Evolutionary conservation across 2,797 vertebrate species (phyloP), one percentile per base, ranked within the genome.

Genomic region (Sebastes umbrosus): DNA sequence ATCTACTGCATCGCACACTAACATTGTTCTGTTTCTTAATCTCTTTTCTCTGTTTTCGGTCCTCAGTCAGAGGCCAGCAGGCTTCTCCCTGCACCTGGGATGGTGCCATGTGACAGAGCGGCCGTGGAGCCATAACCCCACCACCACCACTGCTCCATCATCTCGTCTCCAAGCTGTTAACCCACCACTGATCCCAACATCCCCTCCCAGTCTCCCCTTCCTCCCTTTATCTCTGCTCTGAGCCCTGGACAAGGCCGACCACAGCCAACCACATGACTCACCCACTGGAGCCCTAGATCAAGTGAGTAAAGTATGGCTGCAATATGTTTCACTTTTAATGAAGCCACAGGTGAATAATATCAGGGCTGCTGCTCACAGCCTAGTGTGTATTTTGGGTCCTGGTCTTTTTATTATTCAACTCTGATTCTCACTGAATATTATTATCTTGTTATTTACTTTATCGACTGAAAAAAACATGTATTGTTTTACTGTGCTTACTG

Each of bases 211-310:
- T 6, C 69, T 57, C 67, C 69, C 52, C 31, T 58, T n/a, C 75
- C 46, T 75, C 73, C 73, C 71, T 64, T 69, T 67, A 73, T 75
- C 84, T 79, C 76, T 73, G 82, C 77, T 84, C 86, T 73, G 86
- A 85, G 91, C 86, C 90, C 85, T 84, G 89, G 86, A 89, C 80
- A 58, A 91, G 90, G 87, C 90, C 90, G 9, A 84, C 88, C 79
- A 88, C 82, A 89, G 90, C 92, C 84, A 69, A 88, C 94, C 94
- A 90, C 94, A 96, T 96, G 95, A 94, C 84, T 93, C 87, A 75
- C 79, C 80, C 58, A 83, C 90, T 87, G 88, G 85, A 94, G 86
- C 90, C 91, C 77, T 95, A 94, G 88, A 93, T 88, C 93, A 93
- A 92, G 94, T 95, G 88, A 89, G 95, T 89, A 62, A 52, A 34